These are phyloP conservation scores for Apistogramma diplotaenia DNA, from an alignment of 2,113 vertebrate genomes.

Conservation along the genomic window DNA sequence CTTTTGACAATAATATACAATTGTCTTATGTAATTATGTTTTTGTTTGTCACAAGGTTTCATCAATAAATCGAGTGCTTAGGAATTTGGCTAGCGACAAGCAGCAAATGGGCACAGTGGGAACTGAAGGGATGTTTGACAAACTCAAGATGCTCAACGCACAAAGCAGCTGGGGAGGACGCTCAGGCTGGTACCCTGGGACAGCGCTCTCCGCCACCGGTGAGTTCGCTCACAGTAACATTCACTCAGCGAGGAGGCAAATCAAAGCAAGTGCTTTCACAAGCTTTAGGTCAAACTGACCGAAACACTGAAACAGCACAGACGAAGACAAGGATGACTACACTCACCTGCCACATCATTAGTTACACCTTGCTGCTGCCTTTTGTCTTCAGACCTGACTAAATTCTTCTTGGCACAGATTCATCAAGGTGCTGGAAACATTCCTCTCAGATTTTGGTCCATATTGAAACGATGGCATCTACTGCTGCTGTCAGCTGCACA, in stretches of 20 bases:
- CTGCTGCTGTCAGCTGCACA: too few species aligned
- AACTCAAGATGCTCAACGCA: conserved; percentile 96
- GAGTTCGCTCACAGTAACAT: conserved; percentile 34
- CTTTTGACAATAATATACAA: background rate
- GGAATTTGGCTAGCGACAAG: conserved; percentile 99
- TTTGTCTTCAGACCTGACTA: too few species aligned
- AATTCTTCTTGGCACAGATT: too few species aligned
- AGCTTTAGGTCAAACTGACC: too few species aligned
- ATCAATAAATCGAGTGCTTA: conserved; percentile 98
- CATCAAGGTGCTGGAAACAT: too few species aligned
- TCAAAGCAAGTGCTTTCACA: too few species aligned
- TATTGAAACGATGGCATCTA: too few species aligned
- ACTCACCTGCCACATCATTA: too few species aligned
- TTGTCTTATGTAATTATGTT: background rate
- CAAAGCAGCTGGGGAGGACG: conserved; percentile 93
- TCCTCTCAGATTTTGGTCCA: too few species aligned
- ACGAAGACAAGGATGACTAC: too few species aligned
- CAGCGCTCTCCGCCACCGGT: conserved; percentile 88
- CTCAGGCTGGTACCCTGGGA: conserved; percentile 93
- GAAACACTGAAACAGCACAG: too few species aligned
- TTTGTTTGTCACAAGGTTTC: conserved; percentile 84
- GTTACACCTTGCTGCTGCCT: too few species aligned
- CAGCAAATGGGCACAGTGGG: conserved; percentile 96
- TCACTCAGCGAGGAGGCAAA: background rate
- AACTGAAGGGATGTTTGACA: conserved; percentile 98